Evolutionary conservation across 2,888 invertebrate genomes (phyloP).

Genomic region (Caenorhabditis sp.): DNA sequence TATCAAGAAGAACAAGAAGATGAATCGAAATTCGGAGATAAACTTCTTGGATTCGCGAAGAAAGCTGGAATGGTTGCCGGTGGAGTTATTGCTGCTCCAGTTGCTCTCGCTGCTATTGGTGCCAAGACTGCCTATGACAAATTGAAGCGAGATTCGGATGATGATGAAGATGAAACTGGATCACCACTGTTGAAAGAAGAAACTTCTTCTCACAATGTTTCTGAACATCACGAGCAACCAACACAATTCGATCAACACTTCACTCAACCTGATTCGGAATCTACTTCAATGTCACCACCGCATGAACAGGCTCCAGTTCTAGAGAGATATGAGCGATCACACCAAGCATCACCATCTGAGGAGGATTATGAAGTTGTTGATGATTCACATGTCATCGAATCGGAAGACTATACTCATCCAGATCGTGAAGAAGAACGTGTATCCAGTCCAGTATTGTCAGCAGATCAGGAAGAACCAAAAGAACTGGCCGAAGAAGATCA

Average conservation of each 20-base stretch:
- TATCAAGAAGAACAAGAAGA: constrained; percentile 5
- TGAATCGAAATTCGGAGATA: constrained; percentile 14
- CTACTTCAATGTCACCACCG: too few species aligned
- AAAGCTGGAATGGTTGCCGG: constrained; percentile 55
- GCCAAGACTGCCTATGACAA: constrained; percentile 54
- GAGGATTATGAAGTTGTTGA: constrained; percentile 10
- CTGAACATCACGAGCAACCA: neutral
- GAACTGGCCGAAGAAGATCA: neutral
- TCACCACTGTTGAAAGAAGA: neutral
- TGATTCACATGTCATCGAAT: constrained; percentile 22
- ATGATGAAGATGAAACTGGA: constrained; percentile 12
- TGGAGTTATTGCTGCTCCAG: constrained; percentile 55
- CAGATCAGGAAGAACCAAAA: constrained; percentile 3
- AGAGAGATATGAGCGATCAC: constrained; percentile 6
- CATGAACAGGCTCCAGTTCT: too few species aligned
- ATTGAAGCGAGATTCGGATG: constrained; percentile 38
- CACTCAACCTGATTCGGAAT: neutral
- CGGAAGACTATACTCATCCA: constrained; percentile 1
- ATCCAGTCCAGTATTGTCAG: constrained; percentile 4
- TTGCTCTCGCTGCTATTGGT: constrained; percentile 53
- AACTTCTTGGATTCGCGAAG: constrained; percentile 45
- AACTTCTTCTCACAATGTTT: neutral
- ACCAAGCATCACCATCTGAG: neutral
- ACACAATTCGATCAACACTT: neutral
- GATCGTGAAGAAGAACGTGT: neutral